Evolutionary conservation across 1,140 invertebrate genomes (phyloP).

Genomic region (Conus betulinus): DNA sequence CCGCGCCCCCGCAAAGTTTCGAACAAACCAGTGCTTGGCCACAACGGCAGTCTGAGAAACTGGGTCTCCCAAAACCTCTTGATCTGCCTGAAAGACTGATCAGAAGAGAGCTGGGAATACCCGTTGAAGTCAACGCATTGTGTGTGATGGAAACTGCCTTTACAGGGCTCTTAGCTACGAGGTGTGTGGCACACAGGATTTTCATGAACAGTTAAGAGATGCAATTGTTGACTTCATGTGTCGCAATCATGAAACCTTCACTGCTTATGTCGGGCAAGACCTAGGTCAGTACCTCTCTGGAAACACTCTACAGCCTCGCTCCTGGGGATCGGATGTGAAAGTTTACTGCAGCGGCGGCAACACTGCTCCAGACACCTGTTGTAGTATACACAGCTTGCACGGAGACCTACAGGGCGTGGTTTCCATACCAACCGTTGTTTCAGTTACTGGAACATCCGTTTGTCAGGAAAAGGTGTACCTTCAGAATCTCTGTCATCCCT

Average conservation of each 20-base stretch:
- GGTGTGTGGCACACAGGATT: slow-evolving; percentile 4
- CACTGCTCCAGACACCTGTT: slow-evolving; percentile 5
- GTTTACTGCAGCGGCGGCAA: background rate
- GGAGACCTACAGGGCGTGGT: background rate
- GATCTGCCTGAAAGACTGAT: background rate
- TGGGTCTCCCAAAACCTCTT: background rate
- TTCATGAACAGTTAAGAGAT: background rate
- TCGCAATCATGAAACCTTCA: background rate
- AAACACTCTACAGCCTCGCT: background rate
- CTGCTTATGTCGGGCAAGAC: slow-evolving; percentile 15
- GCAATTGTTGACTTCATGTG: background rate
- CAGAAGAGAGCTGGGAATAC: no score
- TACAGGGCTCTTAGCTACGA: slow-evolving; percentile 1
- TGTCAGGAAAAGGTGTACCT: background rate
- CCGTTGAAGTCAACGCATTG: no score
- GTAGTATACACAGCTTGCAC: background rate
- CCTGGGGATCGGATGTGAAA: slow-evolving; percentile 9
- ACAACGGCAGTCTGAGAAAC: background rate
- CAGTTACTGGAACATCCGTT: background rate
- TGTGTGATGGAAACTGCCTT: background rate
- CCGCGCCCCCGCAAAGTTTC: background rate
- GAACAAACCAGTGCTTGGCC: background rate
- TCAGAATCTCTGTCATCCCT: background rate
- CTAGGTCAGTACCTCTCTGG: no score
- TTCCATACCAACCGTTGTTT: background rate